phyloP scores from a whole-genome alignment of 2,888 invertebrate genomes.

The Drepanosiphum platanoidis region DNA sequence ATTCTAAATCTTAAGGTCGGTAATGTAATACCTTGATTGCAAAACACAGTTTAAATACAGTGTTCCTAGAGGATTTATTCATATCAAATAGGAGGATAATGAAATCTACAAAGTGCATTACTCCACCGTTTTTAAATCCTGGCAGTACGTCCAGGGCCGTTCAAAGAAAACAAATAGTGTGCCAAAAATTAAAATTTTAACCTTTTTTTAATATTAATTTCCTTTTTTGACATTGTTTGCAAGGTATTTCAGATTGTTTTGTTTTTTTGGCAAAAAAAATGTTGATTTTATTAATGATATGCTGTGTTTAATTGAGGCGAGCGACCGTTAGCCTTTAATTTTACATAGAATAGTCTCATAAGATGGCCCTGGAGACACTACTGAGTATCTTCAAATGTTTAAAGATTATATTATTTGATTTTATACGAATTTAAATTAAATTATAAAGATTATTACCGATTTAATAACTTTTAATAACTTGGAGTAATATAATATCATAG shows the following conservation, averaged over 20 bases:
- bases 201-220: no score
- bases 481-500: not conserved
- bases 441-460: not conserved
- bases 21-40: not conserved
- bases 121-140: not conserved
- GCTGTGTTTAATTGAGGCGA: no score
- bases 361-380: not conserved
- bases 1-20: not conserved
- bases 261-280: no score
- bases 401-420: not conserved
- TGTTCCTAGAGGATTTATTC: not conserved
- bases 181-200: not conserved
- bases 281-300: no score
- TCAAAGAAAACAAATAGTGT: not conserved
- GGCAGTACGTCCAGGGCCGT: not conserved
- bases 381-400: not conserved
- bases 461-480: constrained; percentile 27
- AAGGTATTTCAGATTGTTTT: no score
- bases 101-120: not conserved
- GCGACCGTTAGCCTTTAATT: no score
- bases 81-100: not conserved
- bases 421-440: not conserved
- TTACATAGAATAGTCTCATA: no score
- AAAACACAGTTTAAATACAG: not conserved
- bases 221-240: no score